A percentile compares a stretch with the other conserved stretches of the same genome.
These are phyloP conservation scores for Cheilosia vernalis DNA, from an alignment of 2,888 invertebrate species.

Conservation along the genomic window DNA sequence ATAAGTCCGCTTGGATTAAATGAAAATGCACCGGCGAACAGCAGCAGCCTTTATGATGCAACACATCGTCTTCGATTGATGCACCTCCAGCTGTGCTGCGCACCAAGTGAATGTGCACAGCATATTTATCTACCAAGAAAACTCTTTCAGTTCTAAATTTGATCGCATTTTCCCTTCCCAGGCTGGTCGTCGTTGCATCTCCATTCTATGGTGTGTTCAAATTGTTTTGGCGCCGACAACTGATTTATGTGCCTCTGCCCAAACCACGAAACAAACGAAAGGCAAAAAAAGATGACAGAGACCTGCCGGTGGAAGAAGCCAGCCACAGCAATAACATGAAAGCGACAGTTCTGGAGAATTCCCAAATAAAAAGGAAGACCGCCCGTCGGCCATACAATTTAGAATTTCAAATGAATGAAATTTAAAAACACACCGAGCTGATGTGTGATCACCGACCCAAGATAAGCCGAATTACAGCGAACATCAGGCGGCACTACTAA, in stretches of 20 bases:
- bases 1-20: constrained; percentile 29
- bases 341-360: constrained; percentile 66
- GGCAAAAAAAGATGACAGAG: constrained; percentile 33
- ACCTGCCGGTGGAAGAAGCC: constrained; percentile 13
- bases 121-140: constrained; percentile 2
- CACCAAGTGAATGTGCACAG: constrained; percentile 18
- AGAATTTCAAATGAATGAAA: constrained; percentile 64
- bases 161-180: constrained; percentile 13
- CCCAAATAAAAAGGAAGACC: constrained; percentile 44
- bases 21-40: constrained; percentile 5
- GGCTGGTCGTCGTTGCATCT: not conserved
- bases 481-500: constrained; percentile 2
- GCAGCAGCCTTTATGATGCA: constrained; percentile 28
- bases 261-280: not conserved
- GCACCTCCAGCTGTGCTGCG: constrained; percentile 60
- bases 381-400: constrained; percentile 48
- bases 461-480: constrained; percentile 27
- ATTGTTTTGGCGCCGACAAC: constrained; percentile 61
- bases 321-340: constrained; percentile 33
- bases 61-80: constrained; percentile 30
- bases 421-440: constrained; percentile 29
- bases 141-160: constrained; percentile 32
- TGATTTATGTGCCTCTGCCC: constrained; percentile 44
- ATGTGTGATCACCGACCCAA: constrained; percentile 23
- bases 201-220: constrained; percentile 38